phyloP scores from a whole-genome alignment of 30 jellyfish, hydroid and myxozoan species.

The Phacellophora camtschatica region DNA sequence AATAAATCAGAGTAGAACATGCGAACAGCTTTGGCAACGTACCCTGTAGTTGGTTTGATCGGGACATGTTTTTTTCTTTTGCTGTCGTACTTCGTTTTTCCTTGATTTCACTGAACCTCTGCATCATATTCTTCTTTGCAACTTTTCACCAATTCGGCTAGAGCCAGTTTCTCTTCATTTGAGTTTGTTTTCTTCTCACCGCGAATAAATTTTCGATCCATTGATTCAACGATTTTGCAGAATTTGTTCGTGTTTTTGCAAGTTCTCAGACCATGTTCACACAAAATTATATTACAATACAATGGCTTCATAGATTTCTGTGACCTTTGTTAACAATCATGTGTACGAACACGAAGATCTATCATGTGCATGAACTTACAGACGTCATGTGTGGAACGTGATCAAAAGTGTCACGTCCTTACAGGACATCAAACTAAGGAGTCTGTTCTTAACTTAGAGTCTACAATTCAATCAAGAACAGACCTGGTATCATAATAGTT shows the following conservation, averaged over 20 bases:
- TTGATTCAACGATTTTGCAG: neutral
- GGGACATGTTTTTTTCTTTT: conserved; percentile 48
- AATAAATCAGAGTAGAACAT: conserved; percentile 63
- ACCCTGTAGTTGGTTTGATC: conserved; percentile 44
- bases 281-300: neutral
- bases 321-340: no score
- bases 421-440: no score
- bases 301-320: neutral
- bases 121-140: conserved; percentile 21
- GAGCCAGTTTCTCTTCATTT: conserved; percentile 17
- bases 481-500: no score
- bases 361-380: no score
- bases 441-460: no score
- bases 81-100: conserved; percentile 27
- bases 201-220: conserved; percentile 19
- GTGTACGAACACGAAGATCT: no score
- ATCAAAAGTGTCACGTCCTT: no score
- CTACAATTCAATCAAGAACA: no score
- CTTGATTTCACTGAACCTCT: neutral
- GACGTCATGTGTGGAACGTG: no score
- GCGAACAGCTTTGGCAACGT: conserved; percentile 71
- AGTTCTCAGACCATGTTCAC: neutral
- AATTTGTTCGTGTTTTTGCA: neutral
- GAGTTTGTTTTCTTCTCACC: conserved; percentile 13
- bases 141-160: conserved; percentile 6